phyloP scores from a whole-genome alignment of 2,113 vertebrate species.

The Taxidea taxus region DNA sequence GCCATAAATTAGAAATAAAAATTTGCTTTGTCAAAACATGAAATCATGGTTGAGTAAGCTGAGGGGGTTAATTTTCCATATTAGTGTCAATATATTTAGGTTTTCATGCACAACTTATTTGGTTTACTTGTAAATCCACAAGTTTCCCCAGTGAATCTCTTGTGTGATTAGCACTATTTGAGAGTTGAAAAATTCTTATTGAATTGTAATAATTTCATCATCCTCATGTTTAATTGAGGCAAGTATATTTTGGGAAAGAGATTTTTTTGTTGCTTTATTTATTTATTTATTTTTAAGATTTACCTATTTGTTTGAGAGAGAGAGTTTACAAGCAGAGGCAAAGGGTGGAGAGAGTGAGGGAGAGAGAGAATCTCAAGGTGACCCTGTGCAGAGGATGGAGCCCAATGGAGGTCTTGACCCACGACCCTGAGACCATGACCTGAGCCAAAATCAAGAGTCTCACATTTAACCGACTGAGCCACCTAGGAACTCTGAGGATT shows the following conservation, averaged over 20 bases:
- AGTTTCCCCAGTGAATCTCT: background rate
- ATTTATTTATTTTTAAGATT: background rate
- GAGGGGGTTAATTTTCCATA: background rate
- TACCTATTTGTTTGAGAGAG: background rate
- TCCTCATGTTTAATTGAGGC: background rate
- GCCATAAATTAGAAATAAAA: background rate
- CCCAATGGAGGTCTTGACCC: background rate
- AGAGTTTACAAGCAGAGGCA: background rate
- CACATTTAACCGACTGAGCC: background rate
- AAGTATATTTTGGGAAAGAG: background rate
- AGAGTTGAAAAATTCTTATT: background rate
- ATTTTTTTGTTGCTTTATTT: background rate
- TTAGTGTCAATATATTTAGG: background rate
- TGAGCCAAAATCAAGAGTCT: background rate
- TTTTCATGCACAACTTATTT: background rate
- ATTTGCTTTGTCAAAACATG: background rate
- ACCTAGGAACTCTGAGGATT: background rate
- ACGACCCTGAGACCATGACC: background rate
- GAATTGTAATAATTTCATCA: background rate
- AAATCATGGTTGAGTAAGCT: background rate
- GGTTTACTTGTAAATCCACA: background rate
- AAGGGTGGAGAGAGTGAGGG: background rate
- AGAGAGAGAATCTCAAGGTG: background rate
- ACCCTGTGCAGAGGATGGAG: background rate
- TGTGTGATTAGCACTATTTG: background rate